Base-by-base conservation (phyloP, 1,140 invertebrate species). In the Diabrotica undecimpunctata region DNA sequence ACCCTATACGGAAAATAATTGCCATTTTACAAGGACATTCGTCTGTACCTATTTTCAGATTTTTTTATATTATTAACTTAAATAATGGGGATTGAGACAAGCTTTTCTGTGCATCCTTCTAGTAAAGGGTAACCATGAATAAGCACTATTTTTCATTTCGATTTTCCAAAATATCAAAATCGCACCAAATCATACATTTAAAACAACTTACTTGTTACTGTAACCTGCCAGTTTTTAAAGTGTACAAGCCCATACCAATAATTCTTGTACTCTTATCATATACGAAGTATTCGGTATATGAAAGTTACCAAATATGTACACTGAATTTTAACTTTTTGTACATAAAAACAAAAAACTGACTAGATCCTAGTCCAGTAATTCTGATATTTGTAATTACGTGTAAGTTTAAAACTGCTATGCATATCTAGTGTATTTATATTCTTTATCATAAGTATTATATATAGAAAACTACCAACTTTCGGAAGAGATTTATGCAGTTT, bases 261-360 rank as follows among this genome's bases (percentile, higher is more conserved):
- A 46, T 46, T 46, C 41, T 46, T 46, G n/a, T 46, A 46, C 54
- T 36, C 54, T 55, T 65, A 63, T 70, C 37, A 72, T 65, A 66
- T 75, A 72, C 69, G 71, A 67, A 70, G 62, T 70, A 61, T 75
- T 75, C 75, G 74, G 69, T 74, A 72, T 70, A 70, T 74, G 70
- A 74, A 67, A 77, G 76, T 78, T 78, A 78, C 76, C 76, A 78
- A 78, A 78, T 77, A 78, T 78, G 70, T 77, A 77, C 72, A 75
- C 72, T 75, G 71, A 75, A 69, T 70, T 53, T 66, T 61, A 62
- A 54, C 68, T 66, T 66, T 70, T 68, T 77, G 72, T 75, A 78
- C 70, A 77, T 75, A 73, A 72, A 54, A 71, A 66, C 67, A 61
- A 68, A 65, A 68, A 74, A 74, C 64, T 77, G 76, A 72, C 76